phyloP scores from a whole-genome alignment of 2,113 vertebrate species.

The Parus major region DNA sequence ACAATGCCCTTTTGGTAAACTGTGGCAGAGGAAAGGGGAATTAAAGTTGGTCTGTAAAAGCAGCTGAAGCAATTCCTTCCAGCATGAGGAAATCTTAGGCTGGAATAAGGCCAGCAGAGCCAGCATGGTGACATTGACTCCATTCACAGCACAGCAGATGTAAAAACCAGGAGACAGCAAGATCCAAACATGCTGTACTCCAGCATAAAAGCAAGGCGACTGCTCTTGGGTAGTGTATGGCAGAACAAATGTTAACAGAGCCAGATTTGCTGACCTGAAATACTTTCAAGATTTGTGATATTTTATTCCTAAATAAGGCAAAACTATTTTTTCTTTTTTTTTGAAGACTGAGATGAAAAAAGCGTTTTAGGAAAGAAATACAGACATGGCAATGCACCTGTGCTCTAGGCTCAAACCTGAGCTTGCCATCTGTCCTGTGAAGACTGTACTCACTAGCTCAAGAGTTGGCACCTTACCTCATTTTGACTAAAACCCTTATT shows the following conservation, averaged over 20 bases:
- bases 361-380: neutral
- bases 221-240: neutral
- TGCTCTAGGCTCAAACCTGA: neutral
- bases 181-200: neutral
- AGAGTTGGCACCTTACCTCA: neutral
- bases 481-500: neutral
- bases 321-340: neutral
- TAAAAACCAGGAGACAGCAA: neutral
- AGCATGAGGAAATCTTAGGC: constrained; percentile 4
- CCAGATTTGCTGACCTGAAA: neutral
- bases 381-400: neutral
- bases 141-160: constrained; percentile 41
- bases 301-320: constrained; percentile 24
- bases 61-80: constrained; percentile 29
- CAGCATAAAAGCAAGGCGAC: neutral
- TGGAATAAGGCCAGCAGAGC: constrained; percentile 31
- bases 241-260: neutral
- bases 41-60: constrained; percentile 13
- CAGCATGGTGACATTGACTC: constrained; percentile 4
- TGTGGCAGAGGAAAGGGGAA: neutral
- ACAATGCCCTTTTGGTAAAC: neutral
- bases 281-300: neutral
- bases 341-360: neutral
- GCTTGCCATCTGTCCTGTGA: neutral
- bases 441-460: neutral